A percentile compares a stretch with the other conserved stretches of the same genome.
These are phyloP conservation scores for Nasonia longicornis DNA, from an alignment of 1,140 invertebrate genomes.

Conservation along the genomic window DNA sequence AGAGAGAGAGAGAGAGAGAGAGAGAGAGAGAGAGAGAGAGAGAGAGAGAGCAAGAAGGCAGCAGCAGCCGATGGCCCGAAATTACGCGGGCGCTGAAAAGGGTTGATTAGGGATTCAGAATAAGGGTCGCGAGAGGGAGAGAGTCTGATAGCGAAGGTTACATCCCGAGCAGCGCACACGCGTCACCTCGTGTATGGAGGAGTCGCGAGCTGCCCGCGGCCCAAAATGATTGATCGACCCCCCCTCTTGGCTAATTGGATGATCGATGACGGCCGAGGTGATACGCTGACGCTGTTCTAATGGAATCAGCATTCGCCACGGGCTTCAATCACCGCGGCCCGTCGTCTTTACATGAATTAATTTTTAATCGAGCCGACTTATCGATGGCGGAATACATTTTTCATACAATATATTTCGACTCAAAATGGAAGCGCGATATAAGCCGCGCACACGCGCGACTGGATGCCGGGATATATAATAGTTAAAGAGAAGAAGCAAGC, in stretches of 20 bases:
- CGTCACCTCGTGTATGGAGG: slow-evolving; percentile 50
- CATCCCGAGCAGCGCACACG: slow-evolving; percentile 54
- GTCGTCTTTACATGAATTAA: slow-evolving; percentile 4
- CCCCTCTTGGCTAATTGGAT: slow-evolving; percentile 63
- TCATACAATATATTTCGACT: background rate
- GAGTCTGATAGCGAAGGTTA: slow-evolving; percentile 56
- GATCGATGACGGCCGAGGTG: slow-evolving; percentile 63
- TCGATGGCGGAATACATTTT: background rate
- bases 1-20: slow-evolving; percentile 37
- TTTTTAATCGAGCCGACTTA: slow-evolving; percentile 27
- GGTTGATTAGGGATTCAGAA: slow-evolving; percentile 69
- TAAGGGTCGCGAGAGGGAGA: slow-evolving; percentile 59
- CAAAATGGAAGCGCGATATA: slow-evolving; percentile 41
- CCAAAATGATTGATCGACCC: slow-evolving; percentile 64
- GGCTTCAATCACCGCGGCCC: background rate
- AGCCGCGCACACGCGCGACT: background rate
- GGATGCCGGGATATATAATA: background rate
- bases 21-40: slow-evolving; percentile 41
- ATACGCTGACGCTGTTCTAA: slow-evolving; percentile 13
- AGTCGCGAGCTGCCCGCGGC: slow-evolving; percentile 60
- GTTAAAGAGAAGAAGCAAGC: slow-evolving; percentile 5
- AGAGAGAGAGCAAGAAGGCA: slow-evolving; percentile 26
- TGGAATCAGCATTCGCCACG: background rate
- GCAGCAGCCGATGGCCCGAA: slow-evolving; percentile 56
- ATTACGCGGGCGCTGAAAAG: slow-evolving; percentile 68